Evolutionary conservation across 2,888 invertebrate genomes (phyloP), one percentile per base, ranked within the genome.

Genomic region (Noctua comes): DNA sequence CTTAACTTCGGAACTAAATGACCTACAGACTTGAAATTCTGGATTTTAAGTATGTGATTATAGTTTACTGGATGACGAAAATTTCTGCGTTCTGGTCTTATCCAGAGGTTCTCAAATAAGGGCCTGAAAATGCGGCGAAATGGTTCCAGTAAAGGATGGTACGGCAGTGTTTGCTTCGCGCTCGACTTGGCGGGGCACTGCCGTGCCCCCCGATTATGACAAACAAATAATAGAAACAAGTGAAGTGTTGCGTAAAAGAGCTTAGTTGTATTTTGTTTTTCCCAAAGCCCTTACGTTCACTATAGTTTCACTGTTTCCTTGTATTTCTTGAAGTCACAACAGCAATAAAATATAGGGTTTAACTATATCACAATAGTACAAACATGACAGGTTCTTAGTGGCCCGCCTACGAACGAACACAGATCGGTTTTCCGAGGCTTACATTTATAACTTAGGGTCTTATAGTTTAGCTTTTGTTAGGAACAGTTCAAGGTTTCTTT

Each of bases 351-450:
- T 85, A 87, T n/a, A 43, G 68, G 85, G 81, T 84, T 85, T 85
- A 66, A 85, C 73, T 80, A 54, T 87, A 87, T 76, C 80, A 76
- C 85, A 87, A 87, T 76, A 76, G 87, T 85, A 74, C 73, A 74
- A 87, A 85, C 85, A 87, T 74, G 85, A 84, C 87, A 79, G 76
- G 84, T 74, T 80, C 76, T 80, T 84, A 79, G 85, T 46, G 27
- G 73, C 71, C 87, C 85, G 84, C 87, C 84, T 85, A 84, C 87
- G 87, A 84, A 80, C 87, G 87, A 80, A 68, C 85, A 74, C 46
- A 48, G 76, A 73, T 80, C 87, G 85, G 87, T 85, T 87, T 84
- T 76, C 68, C 40, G 68, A 73, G 73, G 85, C 71, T 73, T 87
- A 84, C 73, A 84, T 87, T 79, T 87, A 84, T 87, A 76, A 76